These are phyloP conservation scores for Pandion haliaetus DNA, from an alignment of 2,113 vertebrate species.

Conservation along the genomic window DNA sequence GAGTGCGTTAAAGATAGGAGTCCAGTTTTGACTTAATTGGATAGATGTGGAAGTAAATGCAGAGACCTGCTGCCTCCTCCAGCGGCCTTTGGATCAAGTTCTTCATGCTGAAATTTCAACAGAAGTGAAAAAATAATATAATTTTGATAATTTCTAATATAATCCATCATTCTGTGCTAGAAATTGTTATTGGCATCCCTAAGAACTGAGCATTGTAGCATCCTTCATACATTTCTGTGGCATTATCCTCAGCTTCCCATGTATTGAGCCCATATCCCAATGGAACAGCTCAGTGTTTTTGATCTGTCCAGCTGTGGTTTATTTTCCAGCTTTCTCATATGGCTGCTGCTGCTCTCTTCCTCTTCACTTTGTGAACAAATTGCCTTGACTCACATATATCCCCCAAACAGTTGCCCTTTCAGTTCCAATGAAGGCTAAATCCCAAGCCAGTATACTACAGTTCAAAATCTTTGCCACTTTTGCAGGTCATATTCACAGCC, in stretches of 20 bases:
- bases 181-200: background rate
- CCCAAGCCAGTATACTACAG: background rate
- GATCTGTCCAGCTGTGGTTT: background rate
- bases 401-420: background rate
- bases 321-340: background rate
- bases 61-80: background rate
- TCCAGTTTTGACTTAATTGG: background rate
- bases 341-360: background rate
- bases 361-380: background rate
- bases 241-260: background rate
- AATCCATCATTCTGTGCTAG: background rate
- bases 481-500: background rate
- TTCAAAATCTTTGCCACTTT: conserved; percentile 16
- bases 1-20: background rate
- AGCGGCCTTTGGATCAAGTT: background rate
- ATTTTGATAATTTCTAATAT: background rate
- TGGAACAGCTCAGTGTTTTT: background rate
- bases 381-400: background rate
- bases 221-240: background rate
- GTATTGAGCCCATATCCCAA: background rate
- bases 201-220: background rate
- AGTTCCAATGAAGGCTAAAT: background rate
- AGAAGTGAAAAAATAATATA: background rate
- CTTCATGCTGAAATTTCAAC: background rate
- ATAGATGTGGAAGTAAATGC: background rate